These are phyloP conservation scores for Neoaliturus tenellus DNA, from an alignment of 2,888 invertebrate genomes.

Conservation along the genomic window DNA sequence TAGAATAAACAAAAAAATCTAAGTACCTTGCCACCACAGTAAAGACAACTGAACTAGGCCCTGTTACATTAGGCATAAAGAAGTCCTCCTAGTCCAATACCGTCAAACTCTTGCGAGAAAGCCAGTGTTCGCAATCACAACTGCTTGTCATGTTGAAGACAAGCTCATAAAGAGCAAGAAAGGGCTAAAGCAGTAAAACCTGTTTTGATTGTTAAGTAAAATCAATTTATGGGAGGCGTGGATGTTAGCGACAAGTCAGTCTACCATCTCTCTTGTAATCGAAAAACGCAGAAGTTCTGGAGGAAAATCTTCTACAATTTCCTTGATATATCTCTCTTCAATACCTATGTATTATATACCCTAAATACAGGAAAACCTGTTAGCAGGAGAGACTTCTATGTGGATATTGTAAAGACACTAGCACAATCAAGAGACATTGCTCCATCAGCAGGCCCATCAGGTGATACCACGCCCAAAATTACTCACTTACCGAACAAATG, in stretches of 20 bases:
- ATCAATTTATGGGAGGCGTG: too few relatives aligned
- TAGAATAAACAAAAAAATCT: not conserved
- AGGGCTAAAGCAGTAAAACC: not conserved
- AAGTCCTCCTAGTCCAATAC: slow-evolving; percentile 4
- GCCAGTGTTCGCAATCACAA: not conserved
- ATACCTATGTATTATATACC: too few relatives aligned
- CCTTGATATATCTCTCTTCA: not conserved
- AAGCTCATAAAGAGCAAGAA: not conserved
- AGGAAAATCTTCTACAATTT: not conserved
- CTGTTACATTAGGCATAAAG: not conserved
- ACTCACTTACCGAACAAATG: too few relatives aligned
- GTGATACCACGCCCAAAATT: too few relatives aligned
- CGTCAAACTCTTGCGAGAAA: not conserved
- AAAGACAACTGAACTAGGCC: not conserved
- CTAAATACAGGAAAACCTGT: too few relatives aligned
- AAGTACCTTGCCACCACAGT: not conserved
- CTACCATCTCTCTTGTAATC: not conserved
- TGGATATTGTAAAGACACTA: too few relatives aligned
- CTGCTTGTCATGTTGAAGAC: not conserved
- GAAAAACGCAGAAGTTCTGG: too few relatives aligned
- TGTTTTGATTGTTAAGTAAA: too few relatives aligned
- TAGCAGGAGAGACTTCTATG: too few relatives aligned
- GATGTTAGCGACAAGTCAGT: slow-evolving; percentile 23
- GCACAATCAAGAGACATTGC: too few relatives aligned
- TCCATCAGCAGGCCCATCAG: too few relatives aligned